phyloP scores from a whole-genome alignment of 2,797 vertebrate genomes.

The Acropternis orthonyx region DNA sequence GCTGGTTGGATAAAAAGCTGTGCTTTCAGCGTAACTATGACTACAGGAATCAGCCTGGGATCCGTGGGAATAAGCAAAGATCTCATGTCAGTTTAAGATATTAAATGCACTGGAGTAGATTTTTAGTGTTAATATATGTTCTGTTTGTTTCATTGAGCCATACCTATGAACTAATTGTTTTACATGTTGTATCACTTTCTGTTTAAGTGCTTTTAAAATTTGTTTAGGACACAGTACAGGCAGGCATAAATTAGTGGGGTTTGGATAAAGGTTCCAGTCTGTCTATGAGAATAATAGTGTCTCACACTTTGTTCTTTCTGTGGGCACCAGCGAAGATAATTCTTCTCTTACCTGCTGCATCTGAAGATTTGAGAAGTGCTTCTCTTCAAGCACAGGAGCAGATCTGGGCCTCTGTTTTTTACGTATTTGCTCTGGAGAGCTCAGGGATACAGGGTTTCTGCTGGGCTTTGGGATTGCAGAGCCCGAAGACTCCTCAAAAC shows the following conservation, averaged over 20 bases:
- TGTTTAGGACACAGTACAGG: background rate
- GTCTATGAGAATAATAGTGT: background rate
- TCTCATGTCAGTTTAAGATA: background rate
- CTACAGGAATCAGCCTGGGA: background rate
- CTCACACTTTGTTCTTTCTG: background rate
- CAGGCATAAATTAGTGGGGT: background rate
- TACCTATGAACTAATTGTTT: background rate
- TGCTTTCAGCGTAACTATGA: conserved; percentile 32
- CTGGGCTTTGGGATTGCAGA: background rate
- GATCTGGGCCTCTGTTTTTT: background rate
- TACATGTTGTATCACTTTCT: background rate
- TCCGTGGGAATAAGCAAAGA: background rate
- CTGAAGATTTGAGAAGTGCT: background rate
- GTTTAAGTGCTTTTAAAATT: background rate
- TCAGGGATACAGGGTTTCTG: background rate
- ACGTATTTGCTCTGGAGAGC: background rate
- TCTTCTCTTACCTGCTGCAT: background rate
- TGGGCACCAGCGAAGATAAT: background rate
- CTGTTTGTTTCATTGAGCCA: background rate
- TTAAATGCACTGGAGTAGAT: background rate
- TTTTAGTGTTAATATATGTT: background rate
- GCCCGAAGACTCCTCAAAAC: background rate
- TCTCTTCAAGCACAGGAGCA: background rate
- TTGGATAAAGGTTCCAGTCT: background rate
- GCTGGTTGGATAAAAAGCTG: background rate